Conservation (phyloP, 2,888 invertebrate species). For the Melinaea marsaeus region DNA sequence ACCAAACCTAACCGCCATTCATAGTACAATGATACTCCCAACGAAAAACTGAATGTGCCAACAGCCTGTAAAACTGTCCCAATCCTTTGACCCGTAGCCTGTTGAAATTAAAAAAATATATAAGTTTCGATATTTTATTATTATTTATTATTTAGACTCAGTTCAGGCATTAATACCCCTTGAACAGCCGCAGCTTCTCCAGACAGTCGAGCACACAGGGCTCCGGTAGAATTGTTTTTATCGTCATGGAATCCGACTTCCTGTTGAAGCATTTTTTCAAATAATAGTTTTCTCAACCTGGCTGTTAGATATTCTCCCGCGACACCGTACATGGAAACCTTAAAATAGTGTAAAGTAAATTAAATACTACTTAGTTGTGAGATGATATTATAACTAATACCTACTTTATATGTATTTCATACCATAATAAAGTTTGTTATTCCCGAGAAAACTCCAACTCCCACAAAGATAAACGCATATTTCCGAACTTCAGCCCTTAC, state of each 20-base stretch:
- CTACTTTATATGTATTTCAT: constrained; percentile 30
- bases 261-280: constrained; percentile 82
- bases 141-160: background rate
- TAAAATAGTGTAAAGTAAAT: constrained; percentile 15
- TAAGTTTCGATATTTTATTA: background rate
- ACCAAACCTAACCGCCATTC: constrained; percentile 87
- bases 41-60: constrained; percentile 81
- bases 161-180: constrained; percentile 76
- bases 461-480: constrained; percentile 81
- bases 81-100: constrained; percentile 89
- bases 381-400: background rate
- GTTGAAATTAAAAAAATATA: constrained; percentile 35
- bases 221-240: constrained; percentile 84
- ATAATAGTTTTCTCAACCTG: constrained; percentile 81
- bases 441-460: constrained; percentile 81
- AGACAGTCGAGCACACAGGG: constrained; percentile 84
- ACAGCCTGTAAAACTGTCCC: constrained; percentile 86
- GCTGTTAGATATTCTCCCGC: constrained; percentile 89
- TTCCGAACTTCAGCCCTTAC: constrained; percentile 77
- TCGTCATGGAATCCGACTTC: constrained; percentile 87
- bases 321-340: constrained; percentile 81
- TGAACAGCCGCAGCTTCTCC: constrained; percentile 88
- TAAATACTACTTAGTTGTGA: too few relatives aligned
- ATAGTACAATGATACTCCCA: constrained; percentile 82
- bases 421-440: constrained; percentile 82